Evolutionary conservation across 2,113 vertebrate species (phyloP).

Genomic region (Oncorhynchus nerka): DNA sequence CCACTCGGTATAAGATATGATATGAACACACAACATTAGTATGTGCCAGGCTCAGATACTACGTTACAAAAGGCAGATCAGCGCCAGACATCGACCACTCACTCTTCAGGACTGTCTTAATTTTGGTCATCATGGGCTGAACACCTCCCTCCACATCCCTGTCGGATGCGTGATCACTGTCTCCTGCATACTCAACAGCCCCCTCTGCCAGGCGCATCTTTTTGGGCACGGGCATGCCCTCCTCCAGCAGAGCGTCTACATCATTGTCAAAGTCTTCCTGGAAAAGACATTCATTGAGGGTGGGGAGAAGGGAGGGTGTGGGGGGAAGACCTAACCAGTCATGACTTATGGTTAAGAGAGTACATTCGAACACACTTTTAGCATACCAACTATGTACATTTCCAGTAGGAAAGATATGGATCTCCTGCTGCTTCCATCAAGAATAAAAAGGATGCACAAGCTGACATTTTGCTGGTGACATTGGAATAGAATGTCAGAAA

Average conservation of each 20-base stretch:
- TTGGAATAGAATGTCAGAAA: no score
- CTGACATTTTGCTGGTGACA: no score
- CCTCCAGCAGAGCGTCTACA: constrained; percentile 95
- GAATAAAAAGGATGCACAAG: no score
- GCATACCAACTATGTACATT: no score
- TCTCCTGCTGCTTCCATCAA: no score
- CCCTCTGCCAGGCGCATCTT: constrained; percentile 86
- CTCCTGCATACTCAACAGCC: constrained; percentile 61
- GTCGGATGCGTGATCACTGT: constrained; percentile 94
- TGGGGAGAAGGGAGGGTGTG: constrained; percentile 25
- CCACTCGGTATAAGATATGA: neutral
- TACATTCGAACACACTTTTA: no score
- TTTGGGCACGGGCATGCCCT: constrained; percentile 93
- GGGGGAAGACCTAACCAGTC: neutral
- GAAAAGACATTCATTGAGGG: constrained; percentile 72
- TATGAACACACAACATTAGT: neutral
- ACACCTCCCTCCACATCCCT: constrained; percentile 75
- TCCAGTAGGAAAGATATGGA: no score
- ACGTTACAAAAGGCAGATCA: neutral
- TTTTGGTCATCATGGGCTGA: constrained; percentile 99
- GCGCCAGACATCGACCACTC: constrained; percentile 59
- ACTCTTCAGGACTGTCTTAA: constrained; percentile 99
- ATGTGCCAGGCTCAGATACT: neutral
- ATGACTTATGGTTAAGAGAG: no score
- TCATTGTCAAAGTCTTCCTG: constrained; percentile 99